Base-by-base conservation (phyloP, 2,888 invertebrate genomes). In the Hartigia nigra region DNA sequence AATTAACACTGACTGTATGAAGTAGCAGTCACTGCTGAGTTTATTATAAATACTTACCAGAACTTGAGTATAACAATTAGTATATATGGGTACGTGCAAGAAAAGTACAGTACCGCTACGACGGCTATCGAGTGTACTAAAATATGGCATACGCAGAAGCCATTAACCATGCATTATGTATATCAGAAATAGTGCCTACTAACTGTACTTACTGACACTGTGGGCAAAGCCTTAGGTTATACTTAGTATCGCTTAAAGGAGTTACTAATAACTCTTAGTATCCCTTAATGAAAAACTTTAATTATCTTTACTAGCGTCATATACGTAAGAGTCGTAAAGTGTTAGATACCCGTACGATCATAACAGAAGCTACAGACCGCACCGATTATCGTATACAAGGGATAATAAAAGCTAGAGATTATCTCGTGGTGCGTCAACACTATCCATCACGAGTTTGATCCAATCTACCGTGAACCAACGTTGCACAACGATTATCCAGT, bases 391-490 rank as follows among this genome's bases (percentile, higher is more conserved):
- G 39, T 55, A 55, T 23, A 55, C 5, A 23, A 23, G 0, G 39
- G 2, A 23, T 55, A 39, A 39, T 39, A 55, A 23, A 55, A 55
- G 39, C 9, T 23, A 23, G 39, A 2, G 72, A 31, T 2, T 12
- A 72, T 72, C 72, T 72, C 72, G 3, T 31, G 31, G 72, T 14
- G 31, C 12, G 72, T 12, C 72, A 9, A 72, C 72, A 31, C 31
- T 72, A 9, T 31, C 31, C 72, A 72, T 72, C 32, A 72, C 72
- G 72, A 72, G 72, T 72, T 72, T 72, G 72, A 72, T 72, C 72
- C 72, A 34, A 72, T 72, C 72, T 72, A 72, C 72, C 72, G 72
- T 72, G 72, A 72, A 72, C 72, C 31, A 72, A 55, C 72, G 72
- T 72, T 72, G 72, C 31, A 72, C 72, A 72, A 72, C 72, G 72